phyloP scores from a whole-genome alignment of 2,888 invertebrate genomes.

The Chrysolina haemoptera region DNA sequence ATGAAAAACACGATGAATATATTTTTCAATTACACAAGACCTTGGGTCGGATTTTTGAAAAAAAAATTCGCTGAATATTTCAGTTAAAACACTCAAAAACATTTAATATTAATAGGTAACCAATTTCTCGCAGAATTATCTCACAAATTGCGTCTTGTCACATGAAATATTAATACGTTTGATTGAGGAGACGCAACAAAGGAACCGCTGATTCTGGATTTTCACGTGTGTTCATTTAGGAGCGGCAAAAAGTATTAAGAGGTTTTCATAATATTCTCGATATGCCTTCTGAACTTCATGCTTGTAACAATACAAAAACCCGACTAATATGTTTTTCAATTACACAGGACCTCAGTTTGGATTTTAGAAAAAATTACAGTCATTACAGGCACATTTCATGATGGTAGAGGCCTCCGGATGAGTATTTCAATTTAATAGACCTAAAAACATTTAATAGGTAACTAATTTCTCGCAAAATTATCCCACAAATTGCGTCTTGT shows the following conservation, averaged over 20 bases:
- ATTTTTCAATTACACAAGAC: too few relatives aligned
- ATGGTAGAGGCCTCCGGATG: not conserved
- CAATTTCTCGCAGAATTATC: slow-evolving; percentile 14
- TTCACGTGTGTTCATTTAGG: too few relatives aligned
- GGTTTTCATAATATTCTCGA: too few relatives aligned
- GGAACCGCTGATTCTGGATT: too few relatives aligned
- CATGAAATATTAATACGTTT: slow-evolving; percentile 32
- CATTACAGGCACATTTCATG: not conserved
- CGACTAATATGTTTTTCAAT: too few relatives aligned
- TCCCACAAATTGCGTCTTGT: slow-evolving; percentile 7
- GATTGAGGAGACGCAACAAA: too few relatives aligned
- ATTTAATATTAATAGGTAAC: slow-evolving; percentile 12
- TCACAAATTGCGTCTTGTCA: slow-evolving; percentile 6
- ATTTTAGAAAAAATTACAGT: not conserved
- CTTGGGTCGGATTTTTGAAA: not conserved
- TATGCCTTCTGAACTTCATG: too few relatives aligned
- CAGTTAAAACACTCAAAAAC: not conserved
- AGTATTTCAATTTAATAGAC: not conserved
- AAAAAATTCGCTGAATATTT: not conserved
- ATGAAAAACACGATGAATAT: too few relatives aligned
- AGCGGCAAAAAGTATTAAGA: too few relatives aligned
- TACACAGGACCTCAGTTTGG: too few relatives aligned
- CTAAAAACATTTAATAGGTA: slow-evolving; percentile 14
- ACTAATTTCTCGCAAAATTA: slow-evolving; percentile 14
- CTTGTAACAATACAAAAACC: too few relatives aligned